Evolutionary conservation across 37 sponge, comb jelly and placozoan species (phyloP), one percentile per base, ranked within the genome.

Genomic region (Mnemiopsis leidyi): DNA sequence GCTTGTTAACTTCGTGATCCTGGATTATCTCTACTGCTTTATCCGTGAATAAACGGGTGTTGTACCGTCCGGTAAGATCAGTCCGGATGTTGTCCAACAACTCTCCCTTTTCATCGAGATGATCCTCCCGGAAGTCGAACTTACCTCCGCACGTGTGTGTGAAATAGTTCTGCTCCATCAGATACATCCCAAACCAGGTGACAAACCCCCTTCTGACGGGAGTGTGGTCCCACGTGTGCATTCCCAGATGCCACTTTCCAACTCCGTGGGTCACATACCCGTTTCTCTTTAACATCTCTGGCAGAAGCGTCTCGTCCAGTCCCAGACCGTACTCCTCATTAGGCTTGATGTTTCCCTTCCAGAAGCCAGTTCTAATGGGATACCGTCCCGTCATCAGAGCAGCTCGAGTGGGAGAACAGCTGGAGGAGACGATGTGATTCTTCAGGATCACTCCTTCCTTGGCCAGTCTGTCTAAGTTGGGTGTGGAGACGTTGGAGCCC

Each of bases 401-500:
- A 39, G 36, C 39, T 20, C 90, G 90, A 26, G 90, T 33, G 1
- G 90, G 90, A 39, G 36, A 23, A 29, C 90, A 85, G 23, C 23
- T 23, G 0, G 31, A 24, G 26, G 36, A 24, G 0, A 36, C 90
- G 67, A 36, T 36, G 90, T 85, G 90, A 38, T 85, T 85, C 90
- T 85, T 67, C 90, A 85, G 90, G 26, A 85, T 26, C 23, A 85
- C 90, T 0, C 90, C 61, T 67, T 85, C 26, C 26, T 39, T 25
- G 0, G 90, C 90, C 9, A 85, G 90, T 18, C 24, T 13, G 61
- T 85, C 90, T 0, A 85, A 1, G 61, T 38, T 85, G 0, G 90
- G 90, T 24, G 90, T 85, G 29, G 25, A 28, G 0, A 38, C 36
- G 61, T 39, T 38, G 25, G 67, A 40, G 0, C 90, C 90, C 3